Conservation (phyloP, 2,888 invertebrate genomes). For the Adelphocoris suturalis region DNA sequence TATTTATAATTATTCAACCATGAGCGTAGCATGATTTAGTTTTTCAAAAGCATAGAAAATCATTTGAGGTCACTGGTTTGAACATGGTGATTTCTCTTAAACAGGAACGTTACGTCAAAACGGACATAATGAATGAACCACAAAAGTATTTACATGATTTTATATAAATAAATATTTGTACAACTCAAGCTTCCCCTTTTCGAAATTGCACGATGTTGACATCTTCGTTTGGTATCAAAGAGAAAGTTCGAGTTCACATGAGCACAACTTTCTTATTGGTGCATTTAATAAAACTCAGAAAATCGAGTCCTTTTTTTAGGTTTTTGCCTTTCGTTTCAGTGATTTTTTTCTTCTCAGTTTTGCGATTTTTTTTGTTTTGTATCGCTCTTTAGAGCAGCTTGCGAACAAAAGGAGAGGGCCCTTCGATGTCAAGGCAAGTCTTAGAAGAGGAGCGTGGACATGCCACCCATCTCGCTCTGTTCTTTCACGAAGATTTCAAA, state of each 20-base stretch:
- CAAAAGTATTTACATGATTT: constrained; percentile 23
- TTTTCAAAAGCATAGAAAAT: constrained; percentile 1
- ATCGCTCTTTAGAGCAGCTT: neutral
- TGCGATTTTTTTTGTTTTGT: neutral
- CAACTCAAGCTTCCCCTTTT: constrained; percentile 53
- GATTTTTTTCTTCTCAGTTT: constrained; percentile 28
- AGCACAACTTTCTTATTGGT: constrained; percentile 8
- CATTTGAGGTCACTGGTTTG: constrained; percentile 24
- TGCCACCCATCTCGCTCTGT: constrained; percentile 99
- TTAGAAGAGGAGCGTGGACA: constrained; percentile 99
- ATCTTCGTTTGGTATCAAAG: neutral
- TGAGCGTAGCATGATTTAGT: neutral
- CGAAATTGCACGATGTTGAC: constrained; percentile 34
- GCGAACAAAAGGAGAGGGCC: neutral
- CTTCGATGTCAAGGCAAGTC: neutral
- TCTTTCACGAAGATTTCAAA: constrained; percentile 99
- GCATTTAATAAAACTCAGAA: constrained; percentile 37
- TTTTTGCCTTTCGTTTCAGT: constrained; percentile 24
- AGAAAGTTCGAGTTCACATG: constrained; percentile 54
- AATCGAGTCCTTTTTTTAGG: constrained; percentile 45
- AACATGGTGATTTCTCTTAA: neutral
- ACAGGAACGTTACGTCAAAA: constrained; percentile 52
- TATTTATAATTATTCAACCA: neutral
- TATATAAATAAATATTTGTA: constrained; percentile 57
- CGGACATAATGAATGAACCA: constrained; percentile 52